Conservation (phyloP, 2,797 vertebrate genomes). For the Lepidocolaptes lacrymiger region DNA sequence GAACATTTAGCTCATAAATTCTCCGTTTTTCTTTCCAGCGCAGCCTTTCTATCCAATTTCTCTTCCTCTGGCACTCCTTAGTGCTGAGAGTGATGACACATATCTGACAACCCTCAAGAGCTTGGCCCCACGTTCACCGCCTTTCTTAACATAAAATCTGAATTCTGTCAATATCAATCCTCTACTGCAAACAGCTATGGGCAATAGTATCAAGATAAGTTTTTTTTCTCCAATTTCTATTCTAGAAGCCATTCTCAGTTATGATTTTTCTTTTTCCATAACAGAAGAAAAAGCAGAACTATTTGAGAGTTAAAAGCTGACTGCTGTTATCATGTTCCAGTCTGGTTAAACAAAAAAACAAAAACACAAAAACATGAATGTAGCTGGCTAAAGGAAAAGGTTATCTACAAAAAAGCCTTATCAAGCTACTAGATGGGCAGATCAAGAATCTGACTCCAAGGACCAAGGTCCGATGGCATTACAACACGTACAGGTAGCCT, state of each 20-base stretch:
- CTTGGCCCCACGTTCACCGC: accelerated
- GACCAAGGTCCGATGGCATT: background rate
- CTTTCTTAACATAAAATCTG: background rate
- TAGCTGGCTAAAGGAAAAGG: background rate
- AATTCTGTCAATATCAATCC: background rate
- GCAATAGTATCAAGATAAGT: background rate
- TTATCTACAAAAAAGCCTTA: background rate
- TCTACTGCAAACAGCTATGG: background rate
- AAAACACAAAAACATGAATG: background rate
- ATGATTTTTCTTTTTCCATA: background rate
- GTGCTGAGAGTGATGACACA: background rate
- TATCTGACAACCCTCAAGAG: background rate
- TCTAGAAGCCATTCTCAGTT: background rate
- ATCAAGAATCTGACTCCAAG: background rate
- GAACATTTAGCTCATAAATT: background rate
- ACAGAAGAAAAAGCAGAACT: background rate
- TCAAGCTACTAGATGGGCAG: background rate
- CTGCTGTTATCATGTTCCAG: background rate
- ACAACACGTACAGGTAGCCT: background rate
- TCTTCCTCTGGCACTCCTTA: background rate
- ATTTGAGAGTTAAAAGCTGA: background rate
- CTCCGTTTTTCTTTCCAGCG: background rate
- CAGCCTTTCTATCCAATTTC: background rate
- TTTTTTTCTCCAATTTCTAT: background rate
- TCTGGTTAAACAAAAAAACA: background rate